Evolutionary conservation across 1,140 invertebrate genomes (phyloP), one percentile per base, ranked within the genome.

Genomic region (Ceratina australensis): DNA sequence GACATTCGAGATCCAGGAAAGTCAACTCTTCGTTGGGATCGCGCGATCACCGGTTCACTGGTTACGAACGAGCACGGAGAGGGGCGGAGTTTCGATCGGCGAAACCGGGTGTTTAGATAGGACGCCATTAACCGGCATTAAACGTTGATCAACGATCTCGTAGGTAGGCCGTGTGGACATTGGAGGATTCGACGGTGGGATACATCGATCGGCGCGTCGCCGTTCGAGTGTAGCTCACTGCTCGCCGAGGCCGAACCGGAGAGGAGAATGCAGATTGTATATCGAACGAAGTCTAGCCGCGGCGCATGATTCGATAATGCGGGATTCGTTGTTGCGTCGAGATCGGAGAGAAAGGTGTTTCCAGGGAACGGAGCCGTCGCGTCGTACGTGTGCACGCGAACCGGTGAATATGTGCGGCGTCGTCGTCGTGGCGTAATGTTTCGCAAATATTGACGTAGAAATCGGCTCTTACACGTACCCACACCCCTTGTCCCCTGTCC

Each of bases 381-480:
- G 57, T n/a, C 33, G n/a, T 8, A 69, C 63, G 63, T 8, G 73
- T 73, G 49, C 72, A 73, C 56, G 65, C 57, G 52, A 54, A n/a
- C 16, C 61, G 24, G 26, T 26, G 74, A 59, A 56, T 81, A 63
- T 73, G 66, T 72, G 83, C 80, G 54, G 65, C 71, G 54, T 79
- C 72, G 56, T n/a, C n/a, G n/a, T 65, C 76, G 69, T 71, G 49
- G 66, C 74, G 72, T 86, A 86, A 85, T 85, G 81, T 86, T 86
- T 86, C 84, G 85, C 86, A 80, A 83, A 87, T 85, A 87, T 86
- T 87, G 81, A 79, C 80, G 80, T 80, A 88, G 87, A 88, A 88
- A 85, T 86, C 85, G 81, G 81, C 60, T 85, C 76, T 68, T 85
- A 72, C 67, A 47, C 66, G 73, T 72, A 42, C 33, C 33, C 33